Conservation (phyloP, 2,797 vertebrate genomes). For the Cynodonichthys magdalenae region DNA sequence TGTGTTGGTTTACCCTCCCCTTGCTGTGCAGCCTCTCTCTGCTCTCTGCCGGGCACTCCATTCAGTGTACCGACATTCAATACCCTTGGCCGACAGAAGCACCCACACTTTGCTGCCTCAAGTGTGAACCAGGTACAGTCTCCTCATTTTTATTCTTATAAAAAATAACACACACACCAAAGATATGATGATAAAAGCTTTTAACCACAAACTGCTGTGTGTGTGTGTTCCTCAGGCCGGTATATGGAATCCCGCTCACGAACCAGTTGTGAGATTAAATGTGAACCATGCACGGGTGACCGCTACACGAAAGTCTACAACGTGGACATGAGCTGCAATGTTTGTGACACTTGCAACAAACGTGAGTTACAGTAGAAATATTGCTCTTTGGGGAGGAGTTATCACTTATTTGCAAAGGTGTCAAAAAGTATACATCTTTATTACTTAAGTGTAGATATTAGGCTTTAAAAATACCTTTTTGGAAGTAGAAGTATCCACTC, state of each 20-base stretch:
- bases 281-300: fast-evolving
- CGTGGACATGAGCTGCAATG: fast-evolving
- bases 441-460: no score
- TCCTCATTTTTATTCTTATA: background rate
- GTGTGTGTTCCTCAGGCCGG: constrained; percentile 49
- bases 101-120: constrained; percentile 39
- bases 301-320: constrained; percentile 44
- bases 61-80: constrained; percentile 18
- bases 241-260: fast-evolving
- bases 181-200: background rate
- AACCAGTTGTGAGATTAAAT: fast-evolving
- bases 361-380: constrained; percentile 57
- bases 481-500: no score
- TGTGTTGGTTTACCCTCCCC: constrained; percentile 19
- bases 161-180: background rate
- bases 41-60: constrained; percentile 13
- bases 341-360: constrained; percentile 53
- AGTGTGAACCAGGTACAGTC: constrained; percentile 74
- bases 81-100: fast-evolving
- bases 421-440: no score
- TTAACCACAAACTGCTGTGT: background rate
- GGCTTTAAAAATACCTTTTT: no score
- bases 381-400: background rate
- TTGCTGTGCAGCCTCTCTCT: constrained; percentile 39
- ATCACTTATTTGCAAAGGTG: no score